phyloP scores from a whole-genome alignment of 2,888 invertebrate genomes.

The Alloplasta piceator region DNA sequence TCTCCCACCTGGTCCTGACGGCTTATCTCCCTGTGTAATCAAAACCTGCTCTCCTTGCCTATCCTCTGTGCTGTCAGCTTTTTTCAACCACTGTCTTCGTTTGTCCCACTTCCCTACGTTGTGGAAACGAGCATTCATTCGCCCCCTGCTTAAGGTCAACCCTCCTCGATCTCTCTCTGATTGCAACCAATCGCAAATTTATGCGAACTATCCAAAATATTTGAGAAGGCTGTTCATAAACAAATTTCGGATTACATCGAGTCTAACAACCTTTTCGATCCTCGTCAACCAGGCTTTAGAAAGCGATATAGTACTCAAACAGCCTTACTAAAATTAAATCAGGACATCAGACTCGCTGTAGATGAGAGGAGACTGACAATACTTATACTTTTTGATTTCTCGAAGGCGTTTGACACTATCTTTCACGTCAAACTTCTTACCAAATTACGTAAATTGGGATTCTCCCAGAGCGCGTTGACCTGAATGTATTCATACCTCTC shows the following conservation, averaged over 20 bases:
- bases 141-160: background rate
- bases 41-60: background rate
- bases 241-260: background rate
- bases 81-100: background rate
- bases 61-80: too few relatives aligned
- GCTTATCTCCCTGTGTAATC: background rate
- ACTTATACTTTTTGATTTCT: too few relatives aligned
- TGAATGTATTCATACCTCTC: too few relatives aligned
- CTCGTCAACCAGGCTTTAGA: too few relatives aligned
- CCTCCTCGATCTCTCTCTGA: background rate
- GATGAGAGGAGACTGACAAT: background rate
- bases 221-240: too few relatives aligned
- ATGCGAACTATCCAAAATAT: background rate
- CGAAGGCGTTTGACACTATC: too few relatives aligned
- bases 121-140: background rate
- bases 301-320: background rate
- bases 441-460: too few relatives aligned
- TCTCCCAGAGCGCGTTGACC: background rate
- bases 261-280: background rate
- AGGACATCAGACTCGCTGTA: background rate
- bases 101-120: background rate
- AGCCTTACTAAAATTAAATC: background rate
- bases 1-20: conserved; percentile 1
- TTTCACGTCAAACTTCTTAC: too few relatives aligned
- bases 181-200: too few relatives aligned